These are phyloP conservation scores for Pegoplata infirma DNA, from an alignment of 2,888 invertebrate genomes.

Conservation along the genomic window DNA sequence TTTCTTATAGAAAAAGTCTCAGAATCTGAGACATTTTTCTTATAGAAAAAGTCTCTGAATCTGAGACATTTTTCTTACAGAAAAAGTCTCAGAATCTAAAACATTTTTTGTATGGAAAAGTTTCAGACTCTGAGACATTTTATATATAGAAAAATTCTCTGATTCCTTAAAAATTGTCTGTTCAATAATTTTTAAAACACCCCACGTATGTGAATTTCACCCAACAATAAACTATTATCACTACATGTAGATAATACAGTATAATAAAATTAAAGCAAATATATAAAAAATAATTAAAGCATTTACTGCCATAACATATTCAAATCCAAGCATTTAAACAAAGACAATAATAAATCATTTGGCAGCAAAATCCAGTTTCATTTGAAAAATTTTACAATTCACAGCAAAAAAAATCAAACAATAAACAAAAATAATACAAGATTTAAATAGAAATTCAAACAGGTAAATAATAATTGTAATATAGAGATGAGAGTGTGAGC, in stretches of 20 bases:
- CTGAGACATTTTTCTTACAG: too few species aligned
- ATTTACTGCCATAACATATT: not conserved
- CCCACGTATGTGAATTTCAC: not conserved
- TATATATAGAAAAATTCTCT: too few species aligned
- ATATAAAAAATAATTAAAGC: not conserved
- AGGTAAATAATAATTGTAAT: too few species aligned
- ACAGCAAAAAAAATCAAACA: slow-evolving; percentile 22
- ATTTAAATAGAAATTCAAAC: not conserved
- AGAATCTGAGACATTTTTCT: too few species aligned
- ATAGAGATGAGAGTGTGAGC: too few species aligned
- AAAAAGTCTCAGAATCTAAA: too few species aligned
- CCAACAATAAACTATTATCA: not conserved
- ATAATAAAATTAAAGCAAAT: not conserved
- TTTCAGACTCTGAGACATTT: too few species aligned
- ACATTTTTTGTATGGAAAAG: too few species aligned
- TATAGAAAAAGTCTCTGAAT: too few species aligned
- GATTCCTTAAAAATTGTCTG: too few species aligned
- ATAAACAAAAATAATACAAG: not conserved
- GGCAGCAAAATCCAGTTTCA: slow-evolving; percentile 41
- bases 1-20: too few species aligned
- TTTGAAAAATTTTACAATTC: slow-evolving; percentile 40
- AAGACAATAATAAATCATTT: slow-evolving; percentile 17
- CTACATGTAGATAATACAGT: not conserved
- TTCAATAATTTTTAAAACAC: not conserved
- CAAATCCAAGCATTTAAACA: not conserved